These are phyloP conservation scores for Leiothrix lutea DNA, from an alignment of 2,113 vertebrate species.

Conservation along the genomic window DNA sequence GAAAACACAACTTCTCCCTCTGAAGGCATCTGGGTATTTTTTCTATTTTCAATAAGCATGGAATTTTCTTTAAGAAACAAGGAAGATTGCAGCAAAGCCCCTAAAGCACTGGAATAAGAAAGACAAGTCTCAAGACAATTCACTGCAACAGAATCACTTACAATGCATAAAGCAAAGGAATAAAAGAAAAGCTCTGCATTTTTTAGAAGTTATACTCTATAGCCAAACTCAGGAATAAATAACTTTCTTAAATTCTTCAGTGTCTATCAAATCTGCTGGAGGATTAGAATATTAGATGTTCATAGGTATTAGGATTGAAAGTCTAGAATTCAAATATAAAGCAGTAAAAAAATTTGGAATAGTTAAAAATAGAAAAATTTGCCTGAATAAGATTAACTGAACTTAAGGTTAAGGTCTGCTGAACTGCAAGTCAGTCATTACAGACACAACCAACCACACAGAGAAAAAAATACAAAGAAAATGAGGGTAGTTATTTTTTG, in stretches of 20 bases:
- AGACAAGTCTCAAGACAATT: background rate
- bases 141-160: background rate
- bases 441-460: background rate
- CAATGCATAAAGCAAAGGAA: background rate
- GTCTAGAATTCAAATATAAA: background rate
- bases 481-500: background rate
- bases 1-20: background rate
- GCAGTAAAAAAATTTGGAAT: background rate
- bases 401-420: background rate
- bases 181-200: background rate
- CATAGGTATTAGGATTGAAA: background rate
- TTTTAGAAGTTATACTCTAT: background rate
- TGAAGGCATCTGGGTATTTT: fast-evolving
- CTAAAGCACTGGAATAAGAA: background rate
- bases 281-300: background rate
- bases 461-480: background rate
- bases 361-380: background rate
- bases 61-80: background rate
- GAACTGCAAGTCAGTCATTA: background rate
- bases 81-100: background rate
- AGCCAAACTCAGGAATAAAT: background rate
- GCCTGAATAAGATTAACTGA: background rate
- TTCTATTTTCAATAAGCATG: background rate
- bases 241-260: background rate
- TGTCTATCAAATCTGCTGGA: background rate